Evolutionary conservation across 23 tunicate species (phyloP).

Genomic region (Corella eumyota): DNA sequence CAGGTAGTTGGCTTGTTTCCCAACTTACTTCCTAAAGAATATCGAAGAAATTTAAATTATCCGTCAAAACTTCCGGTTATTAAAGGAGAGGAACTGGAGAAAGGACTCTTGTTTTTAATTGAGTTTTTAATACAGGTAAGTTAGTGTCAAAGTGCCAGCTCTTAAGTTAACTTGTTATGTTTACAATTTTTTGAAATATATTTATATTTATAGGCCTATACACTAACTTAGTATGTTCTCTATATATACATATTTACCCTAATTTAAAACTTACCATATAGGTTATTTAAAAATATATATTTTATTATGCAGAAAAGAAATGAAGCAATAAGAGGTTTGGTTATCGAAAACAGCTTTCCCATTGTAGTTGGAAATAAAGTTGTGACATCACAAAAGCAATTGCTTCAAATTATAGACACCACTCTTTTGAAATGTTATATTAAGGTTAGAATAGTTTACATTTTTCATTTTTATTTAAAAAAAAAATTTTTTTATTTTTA

Average conservation of each 20-base stretch:
- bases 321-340: conserved; percentile 39
- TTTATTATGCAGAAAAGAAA: conserved; percentile 85
- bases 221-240: no score
- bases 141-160: neutral
- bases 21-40: conserved; percentile 42
- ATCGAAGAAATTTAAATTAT: conserved; percentile 26
- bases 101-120: conserved; percentile 52
- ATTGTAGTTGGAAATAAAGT: conserved; percentile 51
- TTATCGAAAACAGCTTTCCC: conserved; percentile 18
- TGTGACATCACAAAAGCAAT: conserved; percentile 26
- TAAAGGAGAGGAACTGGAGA: conserved; percentile 26
- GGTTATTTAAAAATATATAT: no score
- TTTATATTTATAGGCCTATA: no score
- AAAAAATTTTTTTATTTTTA: no score
- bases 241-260: no score
- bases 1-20: conserved; percentile 86
- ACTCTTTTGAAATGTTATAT: conserved; percentile 77
- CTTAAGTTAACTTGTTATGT: neutral
- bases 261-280: no score
- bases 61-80: conserved; percentile 36
- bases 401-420: conserved; percentile 80
- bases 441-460: conserved; percentile 24
- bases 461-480: neutral
- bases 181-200: no score
- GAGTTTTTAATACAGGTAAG: conserved; percentile 64